Conservation (phyloP, 2,113 vertebrate genomes). For the Jaculus jaculus region DNA sequence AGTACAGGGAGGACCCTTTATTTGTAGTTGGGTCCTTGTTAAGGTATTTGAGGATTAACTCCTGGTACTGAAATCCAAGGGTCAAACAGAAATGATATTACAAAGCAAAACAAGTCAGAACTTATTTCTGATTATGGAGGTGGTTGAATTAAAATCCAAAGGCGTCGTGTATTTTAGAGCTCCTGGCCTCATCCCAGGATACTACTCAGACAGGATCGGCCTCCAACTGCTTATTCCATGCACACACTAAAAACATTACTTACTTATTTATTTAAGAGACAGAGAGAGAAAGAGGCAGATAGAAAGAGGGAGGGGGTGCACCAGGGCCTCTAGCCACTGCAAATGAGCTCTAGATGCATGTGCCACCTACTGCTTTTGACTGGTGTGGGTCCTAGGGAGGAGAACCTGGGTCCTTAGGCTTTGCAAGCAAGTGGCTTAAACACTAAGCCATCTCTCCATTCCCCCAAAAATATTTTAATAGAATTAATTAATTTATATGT, state of each 20-base stretch:
- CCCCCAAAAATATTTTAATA: background rate
- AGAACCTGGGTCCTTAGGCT: no score
- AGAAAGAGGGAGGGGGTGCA: no score
- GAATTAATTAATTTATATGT: background rate
- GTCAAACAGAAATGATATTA: background rate
- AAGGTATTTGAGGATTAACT: background rate
- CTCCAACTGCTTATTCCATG: background rate
- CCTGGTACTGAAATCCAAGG: background rate
- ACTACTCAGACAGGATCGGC: background rate
- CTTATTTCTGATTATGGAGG: background rate
- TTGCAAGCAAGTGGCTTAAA: no score
- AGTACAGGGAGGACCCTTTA: background rate
- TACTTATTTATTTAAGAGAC: no score
- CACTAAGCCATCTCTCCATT: no score
- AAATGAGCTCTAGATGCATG: no score
- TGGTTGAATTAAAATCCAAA: background rate
- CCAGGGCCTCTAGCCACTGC: no score
- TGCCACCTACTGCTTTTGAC: no score
- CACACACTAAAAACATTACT: background rate
- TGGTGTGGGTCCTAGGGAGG: no score
- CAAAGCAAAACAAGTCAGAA: background rate
- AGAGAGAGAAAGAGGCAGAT: no score
- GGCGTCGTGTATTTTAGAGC: background rate
- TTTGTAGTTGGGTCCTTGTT: background rate
- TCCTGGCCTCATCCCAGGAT: background rate